These are phyloP conservation scores for Brachyrhaphis roseni DNA, from an alignment of 2,797 vertebrate genomes.

Conservation along the genomic window DNA sequence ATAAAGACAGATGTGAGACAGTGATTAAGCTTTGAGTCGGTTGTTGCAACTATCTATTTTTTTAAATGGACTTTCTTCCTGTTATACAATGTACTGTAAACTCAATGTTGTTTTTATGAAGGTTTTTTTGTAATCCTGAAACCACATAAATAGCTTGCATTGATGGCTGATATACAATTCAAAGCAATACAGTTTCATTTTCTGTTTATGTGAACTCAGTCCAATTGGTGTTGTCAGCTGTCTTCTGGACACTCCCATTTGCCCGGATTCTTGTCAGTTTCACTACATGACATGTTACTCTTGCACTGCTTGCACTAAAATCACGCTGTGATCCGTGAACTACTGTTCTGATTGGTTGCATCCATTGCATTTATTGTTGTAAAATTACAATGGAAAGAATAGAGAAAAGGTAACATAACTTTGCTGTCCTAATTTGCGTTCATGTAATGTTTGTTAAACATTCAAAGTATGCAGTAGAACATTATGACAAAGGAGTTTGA, in stretches of 20 bases:
- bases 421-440: background rate
- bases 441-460: background rate
- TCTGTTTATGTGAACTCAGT: background rate
- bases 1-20: constrained; percentile 22
- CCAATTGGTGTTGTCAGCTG: background rate
- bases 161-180: background rate
- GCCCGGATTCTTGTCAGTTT: background rate
- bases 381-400: background rate
- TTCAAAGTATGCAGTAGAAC: background rate
- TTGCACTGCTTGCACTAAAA: background rate
- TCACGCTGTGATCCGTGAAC: no score
- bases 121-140: background rate
- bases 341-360: background rate
- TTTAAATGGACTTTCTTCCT: background rate
- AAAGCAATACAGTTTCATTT: constrained; percentile 3
- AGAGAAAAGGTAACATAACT: background rate
- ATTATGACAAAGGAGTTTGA: background rate
- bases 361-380: background rate
- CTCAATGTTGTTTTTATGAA: background rate
- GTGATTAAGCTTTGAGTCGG: background rate
- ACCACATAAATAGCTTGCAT: constrained; percentile 1
- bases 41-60: background rate
- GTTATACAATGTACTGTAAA: background rate
- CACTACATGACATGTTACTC: background rate
- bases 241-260: background rate